phyloP scores from a whole-genome alignment of 2,888 invertebrate genomes.

The Dryadula phaetusa region DNA sequence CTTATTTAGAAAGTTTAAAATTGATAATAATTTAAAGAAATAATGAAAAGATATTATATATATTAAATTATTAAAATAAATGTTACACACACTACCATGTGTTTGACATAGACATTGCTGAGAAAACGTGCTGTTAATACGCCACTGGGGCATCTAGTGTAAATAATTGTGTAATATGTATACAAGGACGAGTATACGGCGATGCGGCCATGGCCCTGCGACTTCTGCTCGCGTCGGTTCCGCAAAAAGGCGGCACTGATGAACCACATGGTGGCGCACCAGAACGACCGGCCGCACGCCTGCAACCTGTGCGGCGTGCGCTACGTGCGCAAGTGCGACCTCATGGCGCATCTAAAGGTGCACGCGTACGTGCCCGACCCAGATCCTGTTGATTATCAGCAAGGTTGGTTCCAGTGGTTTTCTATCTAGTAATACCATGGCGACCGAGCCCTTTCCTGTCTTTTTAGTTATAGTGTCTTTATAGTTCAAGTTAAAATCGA shows the following conservation, averaged over 20 bases:
- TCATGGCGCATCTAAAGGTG: slow-evolving; percentile 92
- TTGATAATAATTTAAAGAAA: too few species aligned
- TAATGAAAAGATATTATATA: too few species aligned
- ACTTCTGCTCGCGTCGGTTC: slow-evolving; percentile 93
- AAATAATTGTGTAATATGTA: slow-evolving; percentile 37
- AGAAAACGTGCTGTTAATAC: too few species aligned
- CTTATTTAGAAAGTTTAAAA: too few species aligned
- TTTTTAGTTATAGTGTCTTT: too few species aligned
- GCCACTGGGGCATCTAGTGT: too few species aligned
- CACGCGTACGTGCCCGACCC: slow-evolving; percentile 90
- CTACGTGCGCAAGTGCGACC: slow-evolving; percentile 91
- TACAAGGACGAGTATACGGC: slow-evolving; percentile 87
- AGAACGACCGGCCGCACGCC: slow-evolving; percentile 91
- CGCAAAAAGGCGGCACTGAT: slow-evolving; percentile 92
- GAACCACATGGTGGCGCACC: slow-evolving; percentile 95
- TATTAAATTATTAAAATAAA: too few species aligned
- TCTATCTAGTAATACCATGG: too few species aligned
- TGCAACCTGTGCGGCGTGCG: slow-evolving; percentile 93
- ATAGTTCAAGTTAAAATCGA: background rate
- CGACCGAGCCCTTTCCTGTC: too few species aligned
- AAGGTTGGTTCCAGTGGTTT: slow-evolving; percentile 61
- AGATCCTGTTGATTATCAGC: slow-evolving; percentile 73
- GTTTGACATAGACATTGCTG: too few species aligned
- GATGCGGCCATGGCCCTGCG: slow-evolving; percentile 92
- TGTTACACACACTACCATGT: too few species aligned